These are phyloP conservation scores for Panthera tigris DNA, from an alignment of 2,113 vertebrate species.

Conservation along the genomic window DNA sequence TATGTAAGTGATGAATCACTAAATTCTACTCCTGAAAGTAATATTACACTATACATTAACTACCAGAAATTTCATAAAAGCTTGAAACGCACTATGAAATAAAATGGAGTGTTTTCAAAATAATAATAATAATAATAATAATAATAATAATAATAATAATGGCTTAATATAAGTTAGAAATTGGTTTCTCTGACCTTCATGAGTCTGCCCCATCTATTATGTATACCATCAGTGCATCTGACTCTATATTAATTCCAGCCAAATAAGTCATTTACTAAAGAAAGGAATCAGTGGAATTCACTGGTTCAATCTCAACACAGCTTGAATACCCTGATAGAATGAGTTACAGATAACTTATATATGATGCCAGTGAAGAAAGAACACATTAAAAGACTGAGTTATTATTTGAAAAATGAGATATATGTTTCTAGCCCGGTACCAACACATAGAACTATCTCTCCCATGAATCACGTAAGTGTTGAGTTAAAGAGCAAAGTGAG, in stretches of 20 bases:
- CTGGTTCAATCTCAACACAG: background rate
- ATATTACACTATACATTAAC: no score
- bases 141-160: no score
- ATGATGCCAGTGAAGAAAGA: background rate
- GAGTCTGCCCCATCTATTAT: background rate
- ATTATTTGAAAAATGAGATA: background rate
- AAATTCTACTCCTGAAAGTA: no score
- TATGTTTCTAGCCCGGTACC: background rate
- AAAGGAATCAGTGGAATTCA: background rate
- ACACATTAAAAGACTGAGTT: background rate
- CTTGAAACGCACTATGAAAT: no score
- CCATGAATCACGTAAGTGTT: background rate
- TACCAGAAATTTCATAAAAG: no score
- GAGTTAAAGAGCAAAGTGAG: background rate
- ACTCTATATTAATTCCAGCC: background rate
- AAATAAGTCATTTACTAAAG: background rate
- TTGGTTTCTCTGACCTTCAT: background rate
- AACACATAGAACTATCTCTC: background rate
- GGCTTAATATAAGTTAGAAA: background rate
- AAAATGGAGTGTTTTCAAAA: no score
- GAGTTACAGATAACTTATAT: background rate
- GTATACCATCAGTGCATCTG: background rate
- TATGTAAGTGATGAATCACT: no score
- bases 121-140: no score
- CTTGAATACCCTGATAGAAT: background rate